phyloP scores from a whole-genome alignment of 2,888 invertebrate genomes.

The Slavum lentiscoides region DNA sequence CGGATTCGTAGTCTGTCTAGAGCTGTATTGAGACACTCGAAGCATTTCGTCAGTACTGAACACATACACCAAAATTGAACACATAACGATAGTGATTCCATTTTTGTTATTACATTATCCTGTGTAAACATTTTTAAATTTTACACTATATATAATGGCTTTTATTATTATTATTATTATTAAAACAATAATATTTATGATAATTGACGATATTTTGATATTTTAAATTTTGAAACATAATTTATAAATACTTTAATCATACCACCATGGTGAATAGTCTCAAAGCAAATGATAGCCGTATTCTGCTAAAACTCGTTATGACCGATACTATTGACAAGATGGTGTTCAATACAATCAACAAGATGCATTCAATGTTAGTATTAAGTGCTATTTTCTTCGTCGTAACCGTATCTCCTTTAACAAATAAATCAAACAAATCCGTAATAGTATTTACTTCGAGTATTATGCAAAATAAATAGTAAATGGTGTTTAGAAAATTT shows the following conservation, averaged over 20 bases:
- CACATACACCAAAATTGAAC: slow-evolving; percentile 53
- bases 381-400: slow-evolving; percentile 43
- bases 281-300: slow-evolving; percentile 45
- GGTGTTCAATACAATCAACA: slow-evolving; percentile 48
- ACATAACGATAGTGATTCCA: slow-evolving; percentile 52
- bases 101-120: slow-evolving; percentile 52
- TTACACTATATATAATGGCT: no score
- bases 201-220: no score
- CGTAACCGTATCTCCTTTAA: slow-evolving; percentile 29
- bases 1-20: slow-evolving; percentile 16
- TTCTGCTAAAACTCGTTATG: slow-evolving; percentile 52
- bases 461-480: no score
- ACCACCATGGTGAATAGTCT: not conserved
- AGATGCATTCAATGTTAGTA: slow-evolving; percentile 26
- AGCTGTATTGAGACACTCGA: slow-evolving; percentile 40
- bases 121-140: not conserved
- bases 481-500: not conserved
- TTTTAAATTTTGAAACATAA: no score
- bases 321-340: slow-evolving; percentile 50
- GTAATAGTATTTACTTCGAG: not conserved
- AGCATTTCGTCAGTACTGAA: slow-evolving; percentile 51
- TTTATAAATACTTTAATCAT: no score
- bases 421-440: no score
- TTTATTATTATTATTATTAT: no score
- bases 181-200: no score